Base-by-base conservation (phyloP, 1,140 invertebrate species). In the Anadara kagoshimensis region DNA sequence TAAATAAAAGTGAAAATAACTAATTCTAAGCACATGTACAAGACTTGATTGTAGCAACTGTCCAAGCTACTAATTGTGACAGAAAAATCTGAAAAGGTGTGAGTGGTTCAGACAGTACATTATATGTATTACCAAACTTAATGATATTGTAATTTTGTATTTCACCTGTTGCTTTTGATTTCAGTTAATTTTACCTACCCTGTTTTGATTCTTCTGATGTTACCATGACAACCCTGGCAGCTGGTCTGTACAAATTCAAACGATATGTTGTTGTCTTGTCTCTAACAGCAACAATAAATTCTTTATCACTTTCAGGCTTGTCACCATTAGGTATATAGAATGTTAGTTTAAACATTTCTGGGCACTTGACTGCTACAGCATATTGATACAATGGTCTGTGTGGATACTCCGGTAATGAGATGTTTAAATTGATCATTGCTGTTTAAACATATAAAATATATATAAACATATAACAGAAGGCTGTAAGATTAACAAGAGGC, bases 321-420 rank as follows among this genome's bases (percentile, higher is more conserved):
- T 85, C 83, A 5, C 76, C 71, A 36, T 69, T 80, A 8, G 82
- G 83, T 26, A 82, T 26, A 62, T 64, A 56, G 70, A 83, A 85
- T 20, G 63, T 62, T 22, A 85, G 36, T 59, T 74, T 56, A 63
- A 85, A 85, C 26, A 18, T 64, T 51, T 41, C 63, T 12, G 83
- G 83, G 68, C 83, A 85, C 53, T 73, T 74, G 58, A 85, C 70
- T n/a, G 72, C 68, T 26, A 78, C 45, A n/a, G 81, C 78, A 59
- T 72, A 78, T 45, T 79, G 69, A 57, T 76, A 83, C 41, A 83
- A 44, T 12, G 79, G 75, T 43, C 73, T 67, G 41, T 36, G 56
- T 10, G 73, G 63, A 47, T 82, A 82, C 20, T 65, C 73, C 10
- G 83, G 78, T 58, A 81, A 77, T 8, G 71, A 71, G n/a, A 85